These are phyloP conservation scores for Notarius lentiginosus DNA, from an alignment of 2,113 vertebrate genomes.

Conservation along the genomic window DNA sequence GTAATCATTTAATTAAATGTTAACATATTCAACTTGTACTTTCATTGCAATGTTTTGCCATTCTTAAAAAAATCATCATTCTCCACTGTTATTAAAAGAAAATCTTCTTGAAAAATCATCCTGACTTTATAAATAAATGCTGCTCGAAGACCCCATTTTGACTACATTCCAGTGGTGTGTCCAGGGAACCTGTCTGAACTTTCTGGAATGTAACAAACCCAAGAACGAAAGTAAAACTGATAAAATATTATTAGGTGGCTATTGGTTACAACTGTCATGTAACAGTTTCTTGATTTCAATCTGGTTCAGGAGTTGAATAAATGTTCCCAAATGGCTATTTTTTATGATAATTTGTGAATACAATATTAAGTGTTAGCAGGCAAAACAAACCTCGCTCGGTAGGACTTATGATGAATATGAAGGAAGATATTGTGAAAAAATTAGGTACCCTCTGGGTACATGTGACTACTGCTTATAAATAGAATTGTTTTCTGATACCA, in stretches of 20 bases:
- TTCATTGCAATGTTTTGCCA: background rate
- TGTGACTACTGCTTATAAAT: too few relatives aligned
- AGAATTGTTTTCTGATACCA: too few relatives aligned
- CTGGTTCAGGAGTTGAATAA: background rate
- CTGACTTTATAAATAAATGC: background rate
- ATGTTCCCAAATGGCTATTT: background rate
- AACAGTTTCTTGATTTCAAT: background rate
- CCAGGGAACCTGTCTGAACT: background rate
- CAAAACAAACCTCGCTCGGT: too few relatives aligned
- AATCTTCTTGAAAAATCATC: background rate
- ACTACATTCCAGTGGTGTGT: background rate
- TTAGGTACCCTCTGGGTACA: too few relatives aligned
- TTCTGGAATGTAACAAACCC: background rate
- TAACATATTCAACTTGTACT: background rate
- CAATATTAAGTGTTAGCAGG: too few relatives aligned
- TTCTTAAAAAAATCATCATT: background rate
- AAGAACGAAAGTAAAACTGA: background rate
- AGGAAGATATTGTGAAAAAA: too few relatives aligned
- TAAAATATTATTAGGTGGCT: background rate
- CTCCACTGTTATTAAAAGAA: background rate
- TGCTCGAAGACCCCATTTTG: background rate
- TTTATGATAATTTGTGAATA: background rate
- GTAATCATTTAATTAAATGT: background rate
- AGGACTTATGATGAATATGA: too few relatives aligned
- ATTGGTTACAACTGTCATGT: too few relatives aligned